Conservation (phyloP, 2,888 invertebrate species). For the Noctua janthe region DNA sequence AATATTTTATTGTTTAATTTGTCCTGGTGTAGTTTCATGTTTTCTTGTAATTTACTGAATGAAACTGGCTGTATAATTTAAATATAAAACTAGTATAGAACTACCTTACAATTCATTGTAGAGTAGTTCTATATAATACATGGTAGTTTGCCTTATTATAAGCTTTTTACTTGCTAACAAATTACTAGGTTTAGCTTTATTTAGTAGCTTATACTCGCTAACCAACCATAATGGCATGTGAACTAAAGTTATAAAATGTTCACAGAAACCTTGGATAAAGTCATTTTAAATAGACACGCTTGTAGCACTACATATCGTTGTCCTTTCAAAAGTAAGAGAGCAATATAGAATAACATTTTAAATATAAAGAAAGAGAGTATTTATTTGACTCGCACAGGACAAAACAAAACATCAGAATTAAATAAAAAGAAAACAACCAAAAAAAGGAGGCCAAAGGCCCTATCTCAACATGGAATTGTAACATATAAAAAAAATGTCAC, state of each 20-base stretch:
- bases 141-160: neutral
- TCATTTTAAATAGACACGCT: neutral
- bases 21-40: neutral
- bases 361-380: neutral
- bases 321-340: neutral
- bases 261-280: neutral
- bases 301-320: neutral
- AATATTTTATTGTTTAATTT: slow-evolving; percentile 11
- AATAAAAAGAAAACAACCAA: too few species aligned
- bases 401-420: too few species aligned
- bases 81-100: neutral
- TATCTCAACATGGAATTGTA: neutral
- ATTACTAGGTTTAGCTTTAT: neutral
- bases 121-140: neutral
- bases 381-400: too few species aligned
- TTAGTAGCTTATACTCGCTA: neutral
- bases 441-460: too few species aligned
- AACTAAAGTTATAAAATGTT: neutral
- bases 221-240: neutral
- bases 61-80: slow-evolving; percentile 3
- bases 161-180: neutral
- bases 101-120: neutral
- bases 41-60: slow-evolving; percentile 4
- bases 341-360: neutral
- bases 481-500: neutral